Base-by-base conservation (phyloP, 1,140 invertebrate genomes). In the Apis dorsata region DNA sequence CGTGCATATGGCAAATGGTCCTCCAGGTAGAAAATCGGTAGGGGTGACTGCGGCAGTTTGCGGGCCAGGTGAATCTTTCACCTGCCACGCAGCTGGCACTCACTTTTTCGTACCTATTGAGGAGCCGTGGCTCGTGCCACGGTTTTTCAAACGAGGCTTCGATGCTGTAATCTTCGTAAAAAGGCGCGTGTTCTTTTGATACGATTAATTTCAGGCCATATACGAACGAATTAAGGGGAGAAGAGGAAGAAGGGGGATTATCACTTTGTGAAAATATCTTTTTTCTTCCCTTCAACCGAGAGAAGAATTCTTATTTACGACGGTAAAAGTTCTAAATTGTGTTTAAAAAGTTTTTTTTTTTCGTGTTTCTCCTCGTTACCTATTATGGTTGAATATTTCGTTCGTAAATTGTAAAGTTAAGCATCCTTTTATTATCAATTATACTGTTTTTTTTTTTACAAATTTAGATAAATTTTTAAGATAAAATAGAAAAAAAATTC, bases 31-130 rank as follows among this genome's bases (percentile, higher is more conserved):
- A 87, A 85, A 88, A 86, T 69, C 55, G 80, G 83, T 81, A 51
- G 79, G 81, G 90, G 90, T 88, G 88, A 88, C 83, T 62, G 24
- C 53, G 73, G 90, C 92, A 93, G 92, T 90, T 93, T 93, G 91
- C 89, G 84, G 81, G 81, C 89, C 93, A 93, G 93, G 93, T 93
- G 93, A 90, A 89, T 91, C 79, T 82, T 63, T 86, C 92, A 93
- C 92, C 93, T 93, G 93, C 91, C 87, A 90, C 63, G 90, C 93
- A 93, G 85, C 92, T 93, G 93, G 88, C 89, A 80, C 24, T 19
- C 24, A 60, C 78, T 87, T 76, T 82, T 89, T 81, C 76, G 68
- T 82, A 59, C 53, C 83, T 85, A 69, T 70, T 70, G 65, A 70
- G 73, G 55, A 77, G 44, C 28, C n/a, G 53, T 77, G 57, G 80